phyloP scores from a whole-genome alignment of 2,888 invertebrate species.

The Luffia ferchaultella region DNA sequence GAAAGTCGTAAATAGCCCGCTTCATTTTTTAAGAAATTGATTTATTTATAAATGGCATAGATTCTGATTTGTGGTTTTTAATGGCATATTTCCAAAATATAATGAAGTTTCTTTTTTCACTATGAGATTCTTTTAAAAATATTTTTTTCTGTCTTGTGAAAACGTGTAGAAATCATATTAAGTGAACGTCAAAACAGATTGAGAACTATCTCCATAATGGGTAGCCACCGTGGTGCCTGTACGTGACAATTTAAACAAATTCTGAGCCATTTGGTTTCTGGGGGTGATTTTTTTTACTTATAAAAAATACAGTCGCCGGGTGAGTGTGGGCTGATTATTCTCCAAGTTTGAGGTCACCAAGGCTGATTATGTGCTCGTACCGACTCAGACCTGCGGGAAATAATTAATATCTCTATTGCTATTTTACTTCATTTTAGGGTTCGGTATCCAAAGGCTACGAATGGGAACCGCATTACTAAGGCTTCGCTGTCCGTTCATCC shows the following conservation, averaged over 20 bases:
- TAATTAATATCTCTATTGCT: no score
- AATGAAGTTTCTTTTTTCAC: neutral
- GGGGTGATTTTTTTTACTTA: slow-evolving; percentile 25
- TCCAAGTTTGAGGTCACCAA: neutral
- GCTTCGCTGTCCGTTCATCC: no score
- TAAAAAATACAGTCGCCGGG: neutral
- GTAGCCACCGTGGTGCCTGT: slow-evolving; percentile 53
- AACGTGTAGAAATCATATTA: neutral
- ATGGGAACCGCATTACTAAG: no score
- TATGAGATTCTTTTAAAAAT: neutral
- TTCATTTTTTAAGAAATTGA: no score
- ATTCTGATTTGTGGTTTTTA: no score
- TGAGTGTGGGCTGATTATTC: neutral
- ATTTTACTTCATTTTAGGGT: no score
- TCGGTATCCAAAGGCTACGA: no score
- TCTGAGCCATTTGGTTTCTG: slow-evolving; percentile 65
- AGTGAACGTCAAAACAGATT: no score
- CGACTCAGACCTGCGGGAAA: no score
- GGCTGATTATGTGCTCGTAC: neutral
- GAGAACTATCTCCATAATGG: slow-evolving; percentile 31
- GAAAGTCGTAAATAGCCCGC: no score
- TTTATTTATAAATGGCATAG: no score
- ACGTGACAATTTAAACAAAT: slow-evolving; percentile 68
- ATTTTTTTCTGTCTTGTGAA: neutral
- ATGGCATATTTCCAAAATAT: neutral